Evolutionary conservation across 2,888 invertebrate genomes (phyloP).

Genomic region (Plusia festucae): DNA sequence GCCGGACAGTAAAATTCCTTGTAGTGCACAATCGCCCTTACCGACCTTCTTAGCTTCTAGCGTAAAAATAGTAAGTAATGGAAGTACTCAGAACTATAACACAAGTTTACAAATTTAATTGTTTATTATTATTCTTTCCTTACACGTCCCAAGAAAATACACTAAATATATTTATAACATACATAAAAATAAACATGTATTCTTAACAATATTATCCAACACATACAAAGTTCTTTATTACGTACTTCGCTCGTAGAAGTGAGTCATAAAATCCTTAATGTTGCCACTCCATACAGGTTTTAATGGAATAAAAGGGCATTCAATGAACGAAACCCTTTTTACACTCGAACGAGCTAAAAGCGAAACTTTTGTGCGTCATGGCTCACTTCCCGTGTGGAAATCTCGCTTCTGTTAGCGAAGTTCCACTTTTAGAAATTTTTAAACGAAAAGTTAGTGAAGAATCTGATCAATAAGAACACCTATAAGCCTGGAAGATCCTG

Average conservation of each 20-base stretch:
- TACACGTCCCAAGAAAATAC: not conserved
- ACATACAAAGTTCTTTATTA: not conserved
- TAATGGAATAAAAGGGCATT: constrained; percentile 21
- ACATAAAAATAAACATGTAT: not conserved
- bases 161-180: not conserved
- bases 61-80: no score
- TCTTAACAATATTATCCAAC: not conserved
- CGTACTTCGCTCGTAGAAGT: not conserved
- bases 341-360: constrained; percentile 34
- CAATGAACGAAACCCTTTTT: constrained; percentile 34
- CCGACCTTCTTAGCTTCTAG: no score
- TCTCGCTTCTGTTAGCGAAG: constrained; percentile 13
- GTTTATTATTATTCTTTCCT: not conserved
- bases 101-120: not conserved
- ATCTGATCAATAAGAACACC: no score
- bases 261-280: not conserved
- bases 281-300: constrained; percentile 7
- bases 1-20: no score
- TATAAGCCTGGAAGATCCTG: no score
- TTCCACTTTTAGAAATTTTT: not conserved
- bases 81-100: not conserved
- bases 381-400: constrained; percentile 15
- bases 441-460: no score
- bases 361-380: constrained; percentile 25
- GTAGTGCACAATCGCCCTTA: no score